Base-by-base conservation (phyloP, 2,113 vertebrate genomes). In the Tenrec ecaudatus region DNA sequence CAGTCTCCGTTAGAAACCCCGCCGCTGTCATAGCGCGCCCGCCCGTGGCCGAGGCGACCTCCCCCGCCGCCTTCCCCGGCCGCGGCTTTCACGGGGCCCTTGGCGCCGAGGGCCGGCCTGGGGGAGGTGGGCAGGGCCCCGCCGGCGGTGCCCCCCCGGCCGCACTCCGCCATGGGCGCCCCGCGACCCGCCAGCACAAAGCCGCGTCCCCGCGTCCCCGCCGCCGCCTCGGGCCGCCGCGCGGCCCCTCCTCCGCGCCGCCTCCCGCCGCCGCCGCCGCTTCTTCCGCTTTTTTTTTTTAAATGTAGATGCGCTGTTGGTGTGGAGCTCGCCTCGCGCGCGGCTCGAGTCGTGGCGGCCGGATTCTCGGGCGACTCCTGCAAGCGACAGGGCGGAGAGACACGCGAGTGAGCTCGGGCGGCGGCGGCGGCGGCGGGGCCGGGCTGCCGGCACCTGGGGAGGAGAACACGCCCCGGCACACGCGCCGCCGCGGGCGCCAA, bases 1-100 rank as follows among this genome's bases (percentile, higher is more conserved):
- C 99, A 99, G 97, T 98, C 99, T 60, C 99, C 99, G 97, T 99
- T 99, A 88, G 99, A 99, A 95, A 99, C 98, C 81, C 97, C 98
- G 97, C 96, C 96, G 77, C 97, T 98, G 97, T 98, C 98, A 97
- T 90, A 97, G 93, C 97, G 97, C 96, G 95, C 96, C 94, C 97
- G 98, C 92, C 97, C 96, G 91, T 98, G 97, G 95, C 95, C 97
- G 31, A 97, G 96, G 0, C 97, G 98, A 25, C 89, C 95, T 57
- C 95, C 96, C 33, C 86, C 88, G 0, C 97, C 98, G 0, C 97
- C 98, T 95, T 98, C 98, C n/a, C 96, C 98, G 20, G 97, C 97
- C 43, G 96, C 97, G 3, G 98, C 97, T 96, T 97, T 98, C 96
- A 97, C 97, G 75, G 96, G 97, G 95, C 96, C 97, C 97, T 98